A percentile compares a stretch with the other conserved stretches of the same genome.
Evolutionary conservation across 2,888 invertebrate genomes (phyloP).

Genomic region (Agrotis segetum): DNA sequence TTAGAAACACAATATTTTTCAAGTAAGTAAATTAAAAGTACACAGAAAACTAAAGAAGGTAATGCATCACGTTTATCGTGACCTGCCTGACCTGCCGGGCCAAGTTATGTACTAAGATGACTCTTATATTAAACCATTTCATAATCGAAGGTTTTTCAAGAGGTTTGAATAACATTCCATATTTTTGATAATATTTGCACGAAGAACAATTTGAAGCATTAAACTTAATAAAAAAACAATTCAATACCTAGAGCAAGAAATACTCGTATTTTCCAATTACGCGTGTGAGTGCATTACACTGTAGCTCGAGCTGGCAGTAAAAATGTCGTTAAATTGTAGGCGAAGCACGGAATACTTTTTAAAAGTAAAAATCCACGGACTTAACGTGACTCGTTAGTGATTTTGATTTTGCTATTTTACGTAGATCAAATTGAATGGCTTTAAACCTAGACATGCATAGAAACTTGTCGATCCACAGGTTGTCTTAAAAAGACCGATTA

Average conservation of each 20-base stretch:
- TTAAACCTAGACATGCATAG: background rate
- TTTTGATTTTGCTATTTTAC: background rate
- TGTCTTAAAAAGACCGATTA: no score
- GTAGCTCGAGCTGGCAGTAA: slow-evolving; percentile 32
- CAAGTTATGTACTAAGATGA: no score
- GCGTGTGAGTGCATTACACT: slow-evolving; percentile 38
- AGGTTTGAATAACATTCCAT: no score
- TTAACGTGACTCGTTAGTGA: background rate
- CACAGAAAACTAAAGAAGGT: no score
- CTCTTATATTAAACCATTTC: no score
- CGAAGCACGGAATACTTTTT: slow-evolving; percentile 14
- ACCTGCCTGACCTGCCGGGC: no score
- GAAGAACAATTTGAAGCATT: background rate
- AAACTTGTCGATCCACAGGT: no score
- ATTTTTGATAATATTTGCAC: no score
- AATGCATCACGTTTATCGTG: no score
- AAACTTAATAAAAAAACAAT: slow-evolving; percentile 4
- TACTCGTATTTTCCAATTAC: slow-evolving; percentile 54
- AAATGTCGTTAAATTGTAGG: slow-evolving; percentile 52
- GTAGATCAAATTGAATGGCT: background rate
- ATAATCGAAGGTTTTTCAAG: no score
- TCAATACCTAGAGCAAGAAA: slow-evolving; percentile 28
- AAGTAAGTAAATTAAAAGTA: no score
- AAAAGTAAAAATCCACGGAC: slow-evolving; percentile 18
- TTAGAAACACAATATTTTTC: no score